phyloP scores from a whole-genome alignment of 1,140 invertebrate genomes.

The Chironomus tepperi region DNA sequence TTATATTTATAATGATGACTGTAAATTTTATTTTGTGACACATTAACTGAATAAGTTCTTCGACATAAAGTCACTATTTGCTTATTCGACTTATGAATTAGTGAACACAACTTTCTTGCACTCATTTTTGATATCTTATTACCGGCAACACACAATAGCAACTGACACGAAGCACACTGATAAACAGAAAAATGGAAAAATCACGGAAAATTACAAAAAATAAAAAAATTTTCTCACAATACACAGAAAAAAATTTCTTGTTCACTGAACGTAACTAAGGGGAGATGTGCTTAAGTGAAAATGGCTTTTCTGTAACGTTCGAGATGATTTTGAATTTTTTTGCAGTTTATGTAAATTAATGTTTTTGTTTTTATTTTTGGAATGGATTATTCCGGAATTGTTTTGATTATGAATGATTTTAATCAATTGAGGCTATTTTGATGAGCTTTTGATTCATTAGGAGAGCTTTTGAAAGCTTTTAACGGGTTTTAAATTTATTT shows the following conservation, averaged over 20 bases:
- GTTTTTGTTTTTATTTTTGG: no score
- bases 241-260: neutral
- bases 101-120: conserved; percentile 16
- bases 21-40: neutral
- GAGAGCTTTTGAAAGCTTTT: no score
- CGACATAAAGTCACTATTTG: neutral
- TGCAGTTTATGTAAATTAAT: no score
- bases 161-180: conserved; percentile 5
- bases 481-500: no score
- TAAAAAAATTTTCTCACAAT: neutral
- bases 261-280: no score
- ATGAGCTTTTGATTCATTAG: no score
- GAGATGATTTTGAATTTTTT: no score
- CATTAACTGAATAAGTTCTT: neutral
- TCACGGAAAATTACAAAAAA: neutral
- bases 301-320: no score
- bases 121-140: conserved; percentile 4
- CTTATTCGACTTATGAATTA: neutral
- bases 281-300: no score
- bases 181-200: conserved; percentile 1
- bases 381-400: no score
- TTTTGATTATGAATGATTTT: no score
- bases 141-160: neutral
- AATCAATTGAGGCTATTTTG: no score
- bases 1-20: neutral